Percentiles rank a stretch among this genome's conserved stretches.
Conservation (phyloP, 2,888 invertebrate species). For the Pheosia gnoma region DNA sequence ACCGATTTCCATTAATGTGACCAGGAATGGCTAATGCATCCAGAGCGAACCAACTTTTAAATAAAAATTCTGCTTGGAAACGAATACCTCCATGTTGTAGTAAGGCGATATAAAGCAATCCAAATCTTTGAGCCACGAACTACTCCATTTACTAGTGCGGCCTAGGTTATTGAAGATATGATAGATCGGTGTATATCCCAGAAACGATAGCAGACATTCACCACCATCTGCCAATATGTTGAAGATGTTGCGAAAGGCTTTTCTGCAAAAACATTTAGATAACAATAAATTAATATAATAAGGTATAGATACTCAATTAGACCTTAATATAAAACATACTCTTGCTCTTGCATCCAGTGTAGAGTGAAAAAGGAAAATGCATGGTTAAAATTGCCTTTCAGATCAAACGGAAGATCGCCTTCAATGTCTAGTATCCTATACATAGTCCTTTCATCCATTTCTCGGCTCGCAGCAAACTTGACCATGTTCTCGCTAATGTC, state of each 20-base stretch:
- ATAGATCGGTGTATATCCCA: constrained; percentile 87
- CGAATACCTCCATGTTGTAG: not conserved
- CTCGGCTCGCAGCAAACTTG: constrained; percentile 84
- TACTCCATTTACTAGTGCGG: constrained; percentile 10
- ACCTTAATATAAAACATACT: constrained; percentile 63
- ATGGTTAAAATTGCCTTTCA: constrained; percentile 85
- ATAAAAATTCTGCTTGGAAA: no score
- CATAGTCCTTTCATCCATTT: constrained; percentile 69
- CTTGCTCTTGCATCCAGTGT: constrained; percentile 91
- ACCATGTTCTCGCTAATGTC: constrained; percentile 90
- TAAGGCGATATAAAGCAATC: not conserved
- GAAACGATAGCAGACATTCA: constrained; percentile 86
- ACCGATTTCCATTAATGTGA: no score
- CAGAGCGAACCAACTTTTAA: no score
- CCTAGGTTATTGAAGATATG: constrained; percentile 85
- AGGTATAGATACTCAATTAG: no score
- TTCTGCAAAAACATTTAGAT: constrained; percentile 57
- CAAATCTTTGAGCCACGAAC: constrained; percentile 6
- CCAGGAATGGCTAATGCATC: no score
- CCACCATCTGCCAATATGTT: constrained; percentile 86
- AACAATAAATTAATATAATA: no score
- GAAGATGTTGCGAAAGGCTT: constrained; percentile 84
- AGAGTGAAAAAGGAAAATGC: constrained; percentile 91
- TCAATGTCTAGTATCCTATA: constrained; percentile 85
- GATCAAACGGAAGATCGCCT: constrained; percentile 71